Conservation (phyloP, 2,888 invertebrate genomes). For the Rugalucina vietnamica region DNA sequence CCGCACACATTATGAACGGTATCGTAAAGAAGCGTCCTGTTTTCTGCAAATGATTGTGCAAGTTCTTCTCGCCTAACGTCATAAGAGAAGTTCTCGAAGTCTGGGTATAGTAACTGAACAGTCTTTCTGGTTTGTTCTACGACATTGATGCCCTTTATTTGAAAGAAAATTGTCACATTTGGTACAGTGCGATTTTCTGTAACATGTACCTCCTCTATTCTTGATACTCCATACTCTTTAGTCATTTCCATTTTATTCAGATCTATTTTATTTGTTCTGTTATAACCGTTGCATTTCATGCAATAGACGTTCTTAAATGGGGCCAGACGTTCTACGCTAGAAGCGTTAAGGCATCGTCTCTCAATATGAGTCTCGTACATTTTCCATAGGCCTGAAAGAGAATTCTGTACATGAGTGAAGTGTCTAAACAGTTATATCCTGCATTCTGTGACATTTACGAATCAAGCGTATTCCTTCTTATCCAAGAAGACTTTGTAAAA, state of each 20-base stretch:
- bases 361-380: not conserved
- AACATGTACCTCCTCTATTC: not conserved
- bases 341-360: not conserved
- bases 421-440: too few relatives aligned
- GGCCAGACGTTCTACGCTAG: not conserved
- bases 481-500: too few relatives aligned
- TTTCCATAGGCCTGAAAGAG: not conserved
- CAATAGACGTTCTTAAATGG: slow-evolving; percentile 34
- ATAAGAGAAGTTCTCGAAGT: not conserved
- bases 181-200: not conserved
- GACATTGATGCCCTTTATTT: not conserved
- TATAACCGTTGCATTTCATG: slow-evolving; percentile 6
- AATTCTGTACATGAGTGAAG: too few relatives aligned
- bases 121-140: not conserved
- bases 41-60: not conserved
- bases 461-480: too few relatives aligned
- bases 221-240: not conserved
- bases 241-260: not conserved
- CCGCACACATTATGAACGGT: not conserved
- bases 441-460: too few relatives aligned
- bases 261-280: not conserved
- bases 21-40: not conserved
- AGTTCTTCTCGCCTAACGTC: not conserved
- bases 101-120: not conserved
- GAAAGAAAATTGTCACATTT: not conserved